Conservation (phyloP, 2,797 vertebrate genomes). For the Gorsachius magnificus region DNA sequence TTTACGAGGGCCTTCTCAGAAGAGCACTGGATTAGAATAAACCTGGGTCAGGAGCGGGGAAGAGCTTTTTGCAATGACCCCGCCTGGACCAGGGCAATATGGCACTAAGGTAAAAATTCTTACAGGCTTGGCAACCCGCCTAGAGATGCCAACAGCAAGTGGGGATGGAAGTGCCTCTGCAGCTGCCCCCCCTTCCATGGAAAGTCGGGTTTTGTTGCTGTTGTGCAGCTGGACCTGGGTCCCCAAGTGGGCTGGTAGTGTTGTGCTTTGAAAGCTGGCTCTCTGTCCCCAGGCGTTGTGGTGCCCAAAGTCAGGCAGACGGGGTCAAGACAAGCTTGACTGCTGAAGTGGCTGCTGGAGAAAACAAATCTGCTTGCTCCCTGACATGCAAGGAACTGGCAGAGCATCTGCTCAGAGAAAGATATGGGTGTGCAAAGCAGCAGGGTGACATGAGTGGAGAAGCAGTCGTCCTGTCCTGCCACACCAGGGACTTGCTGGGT, state of each 20-base stretch:
- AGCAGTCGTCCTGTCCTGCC: not conserved
- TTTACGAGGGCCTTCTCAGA: not conserved
- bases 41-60: not conserved
- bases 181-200: not conserved
- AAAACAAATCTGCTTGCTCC: not conserved
- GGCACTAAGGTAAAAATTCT: not conserved
- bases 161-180: not conserved
- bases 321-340: not conserved
- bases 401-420: not conserved
- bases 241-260: fast-evolving
- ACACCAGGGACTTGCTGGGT: not conserved
- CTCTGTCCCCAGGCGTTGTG: not conserved
- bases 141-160: fast-evolving
- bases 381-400: fast-evolving
- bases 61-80: not conserved
- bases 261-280: not conserved
- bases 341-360: not conserved
- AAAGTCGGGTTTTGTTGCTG: not conserved
- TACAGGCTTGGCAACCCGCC: not conserved
- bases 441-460: not conserved
- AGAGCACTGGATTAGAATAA: not conserved
- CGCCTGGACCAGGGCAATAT: not conserved
- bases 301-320: not conserved
- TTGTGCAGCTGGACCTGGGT: not conserved
- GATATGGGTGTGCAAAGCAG: not conserved